phyloP scores from a whole-genome alignment of 2,797 vertebrate genomes.

The Arremon brunneinucha region DNA sequence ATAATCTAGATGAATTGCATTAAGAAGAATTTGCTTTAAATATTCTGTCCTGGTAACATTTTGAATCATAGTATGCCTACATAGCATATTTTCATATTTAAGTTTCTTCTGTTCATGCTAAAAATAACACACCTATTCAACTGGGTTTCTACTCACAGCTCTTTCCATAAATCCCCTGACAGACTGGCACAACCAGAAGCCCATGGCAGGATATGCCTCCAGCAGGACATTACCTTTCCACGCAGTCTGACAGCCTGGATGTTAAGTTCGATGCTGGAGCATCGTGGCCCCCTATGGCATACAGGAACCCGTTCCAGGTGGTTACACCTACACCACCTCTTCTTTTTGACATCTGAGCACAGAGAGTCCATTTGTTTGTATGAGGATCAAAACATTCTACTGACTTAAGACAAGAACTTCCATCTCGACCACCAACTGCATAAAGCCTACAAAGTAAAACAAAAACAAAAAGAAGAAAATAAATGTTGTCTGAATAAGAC shows the following conservation, averaged over 20 bases:
- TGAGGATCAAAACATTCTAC: constrained; percentile 98
- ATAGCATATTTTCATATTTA: not conserved
- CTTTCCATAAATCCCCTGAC: not conserved
- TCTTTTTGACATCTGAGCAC: constrained; percentile 95
- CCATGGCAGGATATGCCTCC: not conserved
- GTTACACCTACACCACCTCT: constrained; percentile 95
- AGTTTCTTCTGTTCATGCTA: not conserved
- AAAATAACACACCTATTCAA: not conserved
- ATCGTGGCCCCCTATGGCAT: constrained; percentile 95
- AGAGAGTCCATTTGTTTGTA: constrained; percentile 92
- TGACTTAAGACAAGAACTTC: constrained; percentile 95
- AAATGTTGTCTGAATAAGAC: not conserved
- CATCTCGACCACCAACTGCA: constrained; percentile 94
- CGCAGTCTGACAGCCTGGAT: constrained; percentile 93
- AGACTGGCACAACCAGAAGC: not conserved
- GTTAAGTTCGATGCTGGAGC: constrained; percentile 92
- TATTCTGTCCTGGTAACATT: not conserved
- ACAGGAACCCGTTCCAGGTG: constrained; percentile 94
- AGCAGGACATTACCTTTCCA: constrained; percentile 85
- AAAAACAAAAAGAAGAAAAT: not conserved
- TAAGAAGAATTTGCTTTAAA: not conserved
- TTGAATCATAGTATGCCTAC: not conserved
- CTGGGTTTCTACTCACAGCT: not conserved
- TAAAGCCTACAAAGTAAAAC: constrained; percentile 82
- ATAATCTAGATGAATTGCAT: not conserved